A percentile compares a stretch with the other conserved stretches of the same genome.
These are phyloP conservation scores for Cecropterus lyciades DNA, from an alignment of 1,140 invertebrate genomes.

Conservation along the genomic window DNA sequence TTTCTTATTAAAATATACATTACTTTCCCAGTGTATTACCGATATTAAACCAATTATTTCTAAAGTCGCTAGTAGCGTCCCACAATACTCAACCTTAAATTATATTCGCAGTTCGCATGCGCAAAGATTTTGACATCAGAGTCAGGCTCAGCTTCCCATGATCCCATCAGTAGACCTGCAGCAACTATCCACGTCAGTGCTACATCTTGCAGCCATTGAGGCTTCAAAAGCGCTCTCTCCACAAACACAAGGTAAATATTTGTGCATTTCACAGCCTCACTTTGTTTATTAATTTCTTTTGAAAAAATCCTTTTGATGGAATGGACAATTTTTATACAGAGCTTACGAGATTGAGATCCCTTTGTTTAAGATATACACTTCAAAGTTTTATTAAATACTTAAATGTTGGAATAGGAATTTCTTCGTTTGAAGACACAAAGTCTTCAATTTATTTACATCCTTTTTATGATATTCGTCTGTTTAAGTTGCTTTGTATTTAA, in stretches of 20 bases:
- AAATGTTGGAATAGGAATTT: background rate
- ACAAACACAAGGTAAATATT: conserved; percentile 41
- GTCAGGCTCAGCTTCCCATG: conserved; percentile 51
- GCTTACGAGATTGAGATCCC: background rate
- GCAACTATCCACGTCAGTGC: conserved; percentile 26
- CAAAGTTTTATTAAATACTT: conserved; percentile 16
- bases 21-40: too few species aligned
- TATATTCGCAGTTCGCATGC: conserved; percentile 47
- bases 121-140: conserved; percentile 51
- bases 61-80: background rate
- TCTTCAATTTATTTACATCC: too few species aligned
- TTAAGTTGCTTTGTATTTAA: too few species aligned
- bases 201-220: background rate
- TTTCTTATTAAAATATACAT: too few species aligned
- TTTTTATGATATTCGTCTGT: too few species aligned
- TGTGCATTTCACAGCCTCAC: background rate
- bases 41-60: too few species aligned
- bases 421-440: background rate
- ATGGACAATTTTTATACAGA: background rate
- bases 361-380: conserved; percentile 19
- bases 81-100: conserved; percentile 41
- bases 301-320: background rate
- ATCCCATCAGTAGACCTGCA: conserved; percentile 45
- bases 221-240: conserved; percentile 25
- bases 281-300: conserved; percentile 14